phyloP scores from a whole-genome alignment of 2,888 invertebrate species.

The Sinotaia quadrata region DNA sequence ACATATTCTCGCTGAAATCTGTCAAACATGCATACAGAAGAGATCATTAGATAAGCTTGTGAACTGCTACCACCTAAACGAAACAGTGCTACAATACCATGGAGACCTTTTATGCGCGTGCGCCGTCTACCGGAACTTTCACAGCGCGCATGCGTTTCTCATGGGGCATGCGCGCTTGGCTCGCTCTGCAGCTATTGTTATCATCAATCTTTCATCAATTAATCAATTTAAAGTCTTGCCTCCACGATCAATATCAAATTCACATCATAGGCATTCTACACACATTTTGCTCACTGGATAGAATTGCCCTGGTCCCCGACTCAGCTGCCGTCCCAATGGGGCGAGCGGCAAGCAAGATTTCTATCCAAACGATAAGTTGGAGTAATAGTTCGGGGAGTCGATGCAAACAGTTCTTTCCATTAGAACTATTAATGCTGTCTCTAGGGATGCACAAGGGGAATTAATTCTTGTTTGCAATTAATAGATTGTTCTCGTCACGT shows the following conservation, averaged over 20 bases:
- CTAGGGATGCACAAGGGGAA: conserved; percentile 28
- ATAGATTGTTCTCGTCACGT: conserved; percentile 40
- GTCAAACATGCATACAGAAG: not conserved
- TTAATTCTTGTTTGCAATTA: conserved; percentile 44
- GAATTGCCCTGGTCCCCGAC: conserved; percentile 29
- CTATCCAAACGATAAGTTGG: conserved; percentile 35
- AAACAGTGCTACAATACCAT: not conserved
- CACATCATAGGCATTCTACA: conserved; percentile 37
- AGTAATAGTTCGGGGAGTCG: conserved; percentile 36
- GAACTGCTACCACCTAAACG: not conserved
- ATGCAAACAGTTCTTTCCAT: conserved; percentile 38
- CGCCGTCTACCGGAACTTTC: conserved; percentile 20
- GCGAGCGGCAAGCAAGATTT: conserved; percentile 34
- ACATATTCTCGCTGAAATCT: not conserved
- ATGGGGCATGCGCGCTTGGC: not conserved
- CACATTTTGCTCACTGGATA: conserved; percentile 35
- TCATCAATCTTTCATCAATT: conserved; percentile 32
- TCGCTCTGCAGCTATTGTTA: conserved; percentile 8
- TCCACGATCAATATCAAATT: conserved; percentile 36
- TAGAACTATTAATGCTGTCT: conserved; percentile 42
- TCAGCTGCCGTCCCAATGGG: conserved; percentile 16
- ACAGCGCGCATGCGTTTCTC: conserved; percentile 12
- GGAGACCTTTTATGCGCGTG: not conserved
- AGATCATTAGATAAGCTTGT: not conserved
- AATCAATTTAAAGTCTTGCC: conserved; percentile 30